Base-by-base conservation (phyloP, 2,888 invertebrate genomes). In the Brenthis ino region DNA sequence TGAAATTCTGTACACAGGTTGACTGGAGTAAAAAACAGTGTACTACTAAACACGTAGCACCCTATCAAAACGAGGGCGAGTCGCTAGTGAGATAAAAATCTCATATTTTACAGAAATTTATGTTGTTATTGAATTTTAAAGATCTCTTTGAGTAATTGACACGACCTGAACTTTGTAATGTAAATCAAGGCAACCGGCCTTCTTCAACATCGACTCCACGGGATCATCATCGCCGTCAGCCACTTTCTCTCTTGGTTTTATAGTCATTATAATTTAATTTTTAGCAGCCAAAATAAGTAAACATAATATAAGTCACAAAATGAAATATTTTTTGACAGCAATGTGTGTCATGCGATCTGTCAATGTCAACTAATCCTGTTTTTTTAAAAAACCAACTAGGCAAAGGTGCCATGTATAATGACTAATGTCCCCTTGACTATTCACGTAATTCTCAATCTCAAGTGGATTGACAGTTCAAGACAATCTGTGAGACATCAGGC, bases 91-190 rank as follows among this genome's bases (percentile, higher is more conserved):
- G 37, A 28, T 28, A 28, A 8, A 37, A 6, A 37, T 8, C 6
- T 5, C 33, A 33, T 5, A 33, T 33, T 33, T 37, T 6, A 37
- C 37, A 37, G 37, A 37, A 6, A 6, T 37, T 37, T 37, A 33
- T 33, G 6, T 6, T 37, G 37, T 6, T 43, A 11, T 43, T 11
- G 37, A 11, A 43, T 43, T 8, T 43, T 43, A 43, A 43, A 43
- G 37, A 43, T 43, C 6, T 37, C 6, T 37, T 43, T 43, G 8
- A 11, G 11, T 43, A 37, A 6, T 61, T n/a, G 50, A 24, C 70
- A 28, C 63, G 11, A 96, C 98, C 95, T 97, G 97, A 53, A 98
- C 96, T 94, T 97, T 95, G 81, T 97, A 98, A 91, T 99, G 99
- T 68, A 96, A 90, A 77, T 98, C 95, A 65, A 98, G 94, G 83